These are phyloP conservation scores for Iselma pallidipennis DNA, from an alignment of 2,888 invertebrate genomes.

Conservation along the genomic window DNA sequence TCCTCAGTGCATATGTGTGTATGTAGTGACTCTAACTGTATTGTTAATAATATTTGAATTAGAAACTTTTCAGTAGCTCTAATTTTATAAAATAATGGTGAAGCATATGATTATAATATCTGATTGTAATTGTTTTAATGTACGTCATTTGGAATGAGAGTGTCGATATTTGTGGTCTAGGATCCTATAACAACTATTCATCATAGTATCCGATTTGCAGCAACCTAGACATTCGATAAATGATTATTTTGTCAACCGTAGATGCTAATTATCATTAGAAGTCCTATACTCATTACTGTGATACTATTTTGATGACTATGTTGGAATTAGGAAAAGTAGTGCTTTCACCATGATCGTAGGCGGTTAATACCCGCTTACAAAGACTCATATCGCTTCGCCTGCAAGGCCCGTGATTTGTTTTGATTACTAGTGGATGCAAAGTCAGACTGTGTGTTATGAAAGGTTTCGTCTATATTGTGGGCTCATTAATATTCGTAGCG, in stretches of 20 bases:
- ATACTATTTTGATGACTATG: no score
- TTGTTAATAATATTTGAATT: no score
- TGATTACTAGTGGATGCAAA: slow-evolving; percentile 35
- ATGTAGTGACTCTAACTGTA: no score
- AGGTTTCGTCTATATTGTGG: slow-evolving; percentile 42
- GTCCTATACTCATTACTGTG: no score
- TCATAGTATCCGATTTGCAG: neutral
- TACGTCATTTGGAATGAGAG: neutral
- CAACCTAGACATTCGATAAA: neutral
- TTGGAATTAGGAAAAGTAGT: neutral
- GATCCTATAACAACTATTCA: neutral
- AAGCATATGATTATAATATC: no score
- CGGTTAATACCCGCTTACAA: slow-evolving; percentile 26
- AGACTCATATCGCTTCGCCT: slow-evolving; percentile 28
- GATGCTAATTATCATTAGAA: no score
- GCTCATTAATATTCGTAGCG: slow-evolving; percentile 53
- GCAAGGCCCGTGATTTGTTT: slow-evolving; percentile 33
- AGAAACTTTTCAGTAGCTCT: no score
- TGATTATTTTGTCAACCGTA: neutral
- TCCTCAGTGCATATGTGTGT: no score
- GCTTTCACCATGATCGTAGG: neutral
- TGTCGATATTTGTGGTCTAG: neutral
- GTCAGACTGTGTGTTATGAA: slow-evolving; percentile 38
- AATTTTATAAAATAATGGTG: no score
- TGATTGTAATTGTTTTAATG: no score